These are phyloP conservation scores for Spea hammondii DNA, from an alignment of 2,797 vertebrate genomes.

Conservation along the genomic window DNA sequence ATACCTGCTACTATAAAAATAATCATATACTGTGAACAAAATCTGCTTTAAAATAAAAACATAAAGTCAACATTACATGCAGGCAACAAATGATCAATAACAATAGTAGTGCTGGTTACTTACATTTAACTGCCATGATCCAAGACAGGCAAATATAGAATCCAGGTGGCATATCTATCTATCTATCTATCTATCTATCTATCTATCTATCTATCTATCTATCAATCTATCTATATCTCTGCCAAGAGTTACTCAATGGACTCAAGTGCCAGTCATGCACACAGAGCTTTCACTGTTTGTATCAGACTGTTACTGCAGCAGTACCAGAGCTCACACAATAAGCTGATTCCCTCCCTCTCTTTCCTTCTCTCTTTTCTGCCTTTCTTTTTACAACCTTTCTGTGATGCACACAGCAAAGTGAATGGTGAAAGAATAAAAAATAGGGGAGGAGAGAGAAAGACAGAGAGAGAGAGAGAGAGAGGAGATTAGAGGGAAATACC, in stretches of 20 bases:
- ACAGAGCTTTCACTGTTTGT: constrained; percentile 26
- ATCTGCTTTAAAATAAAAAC: too few relatives aligned
- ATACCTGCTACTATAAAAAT: too few relatives aligned
- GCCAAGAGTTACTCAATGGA: constrained; percentile 3
- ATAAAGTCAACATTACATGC: neutral
- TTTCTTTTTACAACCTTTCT: constrained; percentile 21
- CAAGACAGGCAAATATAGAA: constrained; percentile 28
- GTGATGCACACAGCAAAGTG: constrained; percentile 22
- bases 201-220: too few relatives aligned
- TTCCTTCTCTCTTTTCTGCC: constrained; percentile 3
- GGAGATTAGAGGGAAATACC: neutral
- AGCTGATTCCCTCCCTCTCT: constrained; percentile 17
- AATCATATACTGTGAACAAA: too few relatives aligned
- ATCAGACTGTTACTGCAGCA: constrained; percentile 13
- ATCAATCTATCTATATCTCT: neutral
- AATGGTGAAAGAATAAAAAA: constrained; percentile 18
- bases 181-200: too few relatives aligned
- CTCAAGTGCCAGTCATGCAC: constrained; percentile 17
- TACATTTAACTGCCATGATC: constrained; percentile 40
- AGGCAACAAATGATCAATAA: neutral
- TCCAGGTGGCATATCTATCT: constrained; percentile 34
- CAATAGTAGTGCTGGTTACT: constrained; percentile 9
- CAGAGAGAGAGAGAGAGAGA: constrained; percentile 1
- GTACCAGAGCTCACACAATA: constrained; percentile 22
- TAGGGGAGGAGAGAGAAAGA: constrained; percentile 11